Base-by-base conservation (phyloP, 2,113 vertebrate genomes). In the Bubo bubo region DNA sequence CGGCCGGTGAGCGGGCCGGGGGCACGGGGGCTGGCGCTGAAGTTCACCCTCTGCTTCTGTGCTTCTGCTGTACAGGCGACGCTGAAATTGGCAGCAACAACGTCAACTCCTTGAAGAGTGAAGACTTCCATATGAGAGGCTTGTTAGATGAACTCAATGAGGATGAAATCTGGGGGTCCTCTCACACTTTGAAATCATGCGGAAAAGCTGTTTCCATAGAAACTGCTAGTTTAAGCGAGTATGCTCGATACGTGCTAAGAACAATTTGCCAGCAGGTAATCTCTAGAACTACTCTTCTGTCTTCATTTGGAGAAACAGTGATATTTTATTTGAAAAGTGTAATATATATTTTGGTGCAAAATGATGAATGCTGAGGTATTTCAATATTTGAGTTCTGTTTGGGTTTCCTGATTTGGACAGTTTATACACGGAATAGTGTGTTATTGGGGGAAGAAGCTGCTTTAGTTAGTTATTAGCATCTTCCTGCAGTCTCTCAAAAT, bases 221-320 rank as follows among this genome's bases (percentile, higher is more conserved):
- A 95, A 98, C 97, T 0, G 98, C 98, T 53, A 98, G 98, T 49
- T 89, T 98, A 49, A 98, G 98, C 74, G 97, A 98, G 79, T 98
- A 98, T 9, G 97, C 98, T 13, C 95, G 98, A 98, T 98, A 98
- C 0, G 98, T 98, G 14, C 95, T 98, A 30, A 97, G 98, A 81
- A 98, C 97, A 0, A 98, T 98, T 84, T 98, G 98, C 72, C 98
- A 98, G 71, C 98, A 98, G 98, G 98, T 98, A 97, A 87, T 49
- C 28, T 49, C 28, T 32, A 5, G 15, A 50, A 49, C 27, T 23
- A 4, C 28, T 37, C 58, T 52, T 90, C 66, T 14, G 13, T 45
- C 66, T 76, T 60, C 23, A 6, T 64, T 35, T 63, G 49, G 28
- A 49, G 60, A 56, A 47, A 35, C 21, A 27, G 1, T 22, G 26